Evolutionary conservation across 2,797 vertebrate species (phyloP).

Genomic region (Epinephelus malabaricus): DNA sequence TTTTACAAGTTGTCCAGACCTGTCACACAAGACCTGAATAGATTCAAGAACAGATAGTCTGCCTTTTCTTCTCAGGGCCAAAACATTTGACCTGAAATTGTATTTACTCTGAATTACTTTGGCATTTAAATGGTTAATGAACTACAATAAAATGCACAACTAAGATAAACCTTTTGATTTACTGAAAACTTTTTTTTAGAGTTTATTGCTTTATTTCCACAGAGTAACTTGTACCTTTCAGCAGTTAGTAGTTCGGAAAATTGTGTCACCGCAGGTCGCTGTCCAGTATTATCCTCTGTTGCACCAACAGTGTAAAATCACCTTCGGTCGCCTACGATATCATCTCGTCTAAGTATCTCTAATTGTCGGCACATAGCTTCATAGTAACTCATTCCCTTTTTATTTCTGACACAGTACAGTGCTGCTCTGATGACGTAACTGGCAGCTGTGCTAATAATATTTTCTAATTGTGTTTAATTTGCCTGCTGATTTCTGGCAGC

Average conservation of each 20-base stretch:
- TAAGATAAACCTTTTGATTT: background rate
- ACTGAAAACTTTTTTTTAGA: background rate
- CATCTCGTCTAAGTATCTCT: background rate
- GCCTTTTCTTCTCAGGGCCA: background rate
- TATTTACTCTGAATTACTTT: too few relatives aligned
- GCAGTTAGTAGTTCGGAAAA: background rate
- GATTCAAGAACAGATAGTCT: too few relatives aligned
- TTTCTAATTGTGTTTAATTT: background rate
- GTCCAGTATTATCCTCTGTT: background rate
- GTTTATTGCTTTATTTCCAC: background rate
- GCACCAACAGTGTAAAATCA: background rate
- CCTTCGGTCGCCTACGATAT: background rate
- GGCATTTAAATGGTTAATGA: too few relatives aligned
- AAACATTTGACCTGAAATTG: background rate
- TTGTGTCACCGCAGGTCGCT: too few relatives aligned
- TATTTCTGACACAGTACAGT: background rate
- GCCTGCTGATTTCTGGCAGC: background rate
- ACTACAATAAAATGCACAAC: background rate
- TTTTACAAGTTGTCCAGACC: background rate
- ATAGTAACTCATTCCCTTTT: background rate
- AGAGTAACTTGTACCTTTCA: background rate
- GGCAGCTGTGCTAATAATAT: background rate
- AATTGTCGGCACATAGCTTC: background rate
- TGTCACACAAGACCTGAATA: too few relatives aligned
- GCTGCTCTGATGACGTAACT: background rate